Percentiles rank a stretch among this genome's conserved stretches.
Evolutionary conservation across 2,113 vertebrate genomes (phyloP).

Genomic region (Anolis sagrei): DNA sequence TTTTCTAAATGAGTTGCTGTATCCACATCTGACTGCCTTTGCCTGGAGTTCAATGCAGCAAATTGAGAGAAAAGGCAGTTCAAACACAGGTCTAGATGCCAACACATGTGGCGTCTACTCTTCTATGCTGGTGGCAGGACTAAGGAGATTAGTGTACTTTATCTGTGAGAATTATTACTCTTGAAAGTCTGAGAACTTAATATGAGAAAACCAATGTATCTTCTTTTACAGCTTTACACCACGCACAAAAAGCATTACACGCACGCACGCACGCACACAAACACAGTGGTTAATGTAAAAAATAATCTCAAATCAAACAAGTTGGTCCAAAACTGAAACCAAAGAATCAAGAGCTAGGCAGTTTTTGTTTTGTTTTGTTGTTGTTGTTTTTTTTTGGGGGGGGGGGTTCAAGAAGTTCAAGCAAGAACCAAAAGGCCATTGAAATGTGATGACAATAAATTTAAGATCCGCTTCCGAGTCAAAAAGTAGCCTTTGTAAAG

Average conservation of each 20-base stretch:
- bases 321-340: conserved; percentile 72
- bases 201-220: conserved; percentile 21
- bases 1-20: conserved; percentile 1
- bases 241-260: not conserved
- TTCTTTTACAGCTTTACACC: conserved; percentile 44
- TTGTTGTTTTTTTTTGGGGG: too few relatives aligned
- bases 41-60: not conserved
- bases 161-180: conserved; percentile 32
- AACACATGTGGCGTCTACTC: not conserved
- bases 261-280: conserved; percentile 7
- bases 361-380: too few relatives aligned
- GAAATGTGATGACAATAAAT: conserved; percentile 23
- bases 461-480: conserved; percentile 42
- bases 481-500: conserved; percentile 9
- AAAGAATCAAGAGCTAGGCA: conserved; percentile 60
- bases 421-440: conserved; percentile 21
- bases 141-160: conserved; percentile 50
- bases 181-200: conserved; percentile 24
- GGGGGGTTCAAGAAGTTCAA: conserved; percentile 5
- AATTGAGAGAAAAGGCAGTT: conserved; percentile 37
- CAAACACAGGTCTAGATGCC: conserved; percentile 12
- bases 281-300: conserved; percentile 51
- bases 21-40: not conserved
- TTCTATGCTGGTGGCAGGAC: conserved; percentile 45
- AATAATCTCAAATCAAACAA: conserved; percentile 46